Base-by-base conservation (phyloP, 2,888 invertebrate genomes). In the Ectropis crepuscularia region DNA sequence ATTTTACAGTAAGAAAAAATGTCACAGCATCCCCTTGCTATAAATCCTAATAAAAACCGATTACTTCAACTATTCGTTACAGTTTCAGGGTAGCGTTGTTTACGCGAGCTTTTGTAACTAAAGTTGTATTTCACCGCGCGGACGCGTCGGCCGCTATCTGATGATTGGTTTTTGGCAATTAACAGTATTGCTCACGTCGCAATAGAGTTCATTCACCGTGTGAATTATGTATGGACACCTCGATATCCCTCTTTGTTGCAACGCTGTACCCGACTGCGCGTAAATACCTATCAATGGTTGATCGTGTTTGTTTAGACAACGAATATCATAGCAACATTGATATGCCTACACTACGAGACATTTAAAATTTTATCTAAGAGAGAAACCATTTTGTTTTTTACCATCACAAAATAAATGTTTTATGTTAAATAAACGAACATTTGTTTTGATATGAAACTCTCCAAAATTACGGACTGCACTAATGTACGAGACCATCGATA, bases 121-220 rank as follows among this genome's bases (percentile, higher is more conserved):
- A 89, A 89, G 90, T 87, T 86, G 89, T 91, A 90, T 90, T 89
- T 92, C 91, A 92, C 83, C 82, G 81, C 81, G 84, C 76, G 82
- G 86, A 86, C 86, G 89, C 86, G 85, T 81, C 82, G 81, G 80
- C 79, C 90, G 90, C 92, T 92, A 92, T 92, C 92, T 92, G 92
- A 92, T 92, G 92, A 92, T 92, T 92, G 92, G 91, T 92, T 92
- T 92, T 92, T 92, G 92, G 92, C 92, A 92, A 92, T 92, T 92
- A 92, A 84, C 92, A 88, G 90, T 91, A 92, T 91, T 92, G 90
- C 88, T 86, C 90, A 88, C 89, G 84, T 87, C 83, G 86, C 86
- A 89, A 86, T 88, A 86, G 89, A 81, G 92, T 87, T 90, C 90
- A 89, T 91, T 88, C 91, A 89, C 87, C 90, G 85, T 90, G 86